These are phyloP conservation scores for Malthinus flaveolus DNA, from an alignment of 2,888 invertebrate species.

Conservation along the genomic window DNA sequence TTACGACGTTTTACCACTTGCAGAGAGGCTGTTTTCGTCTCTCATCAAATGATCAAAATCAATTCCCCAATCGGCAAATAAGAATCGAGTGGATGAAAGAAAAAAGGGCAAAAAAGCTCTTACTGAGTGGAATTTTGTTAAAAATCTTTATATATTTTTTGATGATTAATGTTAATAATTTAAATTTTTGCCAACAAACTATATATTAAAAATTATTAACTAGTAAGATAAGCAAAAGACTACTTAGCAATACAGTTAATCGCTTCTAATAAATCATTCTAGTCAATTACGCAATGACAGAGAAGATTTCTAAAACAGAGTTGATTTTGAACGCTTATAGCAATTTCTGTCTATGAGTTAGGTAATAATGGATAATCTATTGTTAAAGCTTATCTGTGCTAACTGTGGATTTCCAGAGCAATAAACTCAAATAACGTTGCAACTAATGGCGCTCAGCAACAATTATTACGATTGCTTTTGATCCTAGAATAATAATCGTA, in stretches of 20 bases:
- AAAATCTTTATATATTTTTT: neutral
- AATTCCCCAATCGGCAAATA: too few species aligned
- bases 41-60: too few species aligned
- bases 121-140: neutral
- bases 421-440: slow-evolving; percentile 15
- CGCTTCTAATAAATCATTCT: slow-evolving; percentile 11
- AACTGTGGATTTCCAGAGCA: slow-evolving; percentile 15
- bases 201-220: slow-evolving; percentile 6
- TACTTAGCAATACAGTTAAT: slow-evolving; percentile 13
- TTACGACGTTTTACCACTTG: too few species aligned
- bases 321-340: slow-evolving; percentile 11
- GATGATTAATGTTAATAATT: neutral
- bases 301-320: slow-evolving; percentile 14
- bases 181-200: neutral
- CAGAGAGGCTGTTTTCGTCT: too few species aligned
- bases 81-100: too few species aligned
- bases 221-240: slow-evolving; percentile 10
- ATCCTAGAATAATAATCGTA: neutral
- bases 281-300: slow-evolving; percentile 14
- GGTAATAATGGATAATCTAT: slow-evolving; percentile 18
- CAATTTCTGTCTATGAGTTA: slow-evolving; percentile 17
- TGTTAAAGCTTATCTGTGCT: slow-evolving; percentile 17
- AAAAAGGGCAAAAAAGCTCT: too few species aligned
- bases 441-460: slow-evolving; percentile 8
- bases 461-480: slow-evolving; percentile 7